Evolutionary conservation across 2,797 vertebrate genomes (phyloP).

Genomic region (Florisuga fusca): DNA sequence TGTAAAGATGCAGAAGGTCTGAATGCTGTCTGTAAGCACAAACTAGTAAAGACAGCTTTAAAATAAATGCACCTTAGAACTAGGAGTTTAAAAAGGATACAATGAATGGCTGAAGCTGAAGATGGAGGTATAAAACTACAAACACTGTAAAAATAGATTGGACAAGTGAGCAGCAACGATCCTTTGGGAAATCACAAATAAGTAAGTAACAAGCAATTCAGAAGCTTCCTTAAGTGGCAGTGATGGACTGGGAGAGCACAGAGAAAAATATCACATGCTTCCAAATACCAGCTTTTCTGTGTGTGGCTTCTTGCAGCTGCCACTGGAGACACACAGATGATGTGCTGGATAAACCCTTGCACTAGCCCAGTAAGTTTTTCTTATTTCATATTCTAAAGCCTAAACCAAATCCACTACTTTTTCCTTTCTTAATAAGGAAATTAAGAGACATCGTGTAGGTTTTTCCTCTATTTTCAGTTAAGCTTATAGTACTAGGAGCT

Average conservation of each 20-base stretch:
- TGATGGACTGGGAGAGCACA: neutral
- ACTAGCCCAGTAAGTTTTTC: neutral
- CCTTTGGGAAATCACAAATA: neutral
- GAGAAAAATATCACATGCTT: neutral
- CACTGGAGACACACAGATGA: neutral
- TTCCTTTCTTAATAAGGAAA: neutral
- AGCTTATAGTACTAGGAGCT: neutral
- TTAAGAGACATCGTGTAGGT: neutral
- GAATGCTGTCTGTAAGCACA: neutral
- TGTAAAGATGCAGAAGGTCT: neutral
- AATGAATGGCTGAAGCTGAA: neutral
- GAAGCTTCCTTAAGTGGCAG: neutral
- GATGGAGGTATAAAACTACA: neutral
- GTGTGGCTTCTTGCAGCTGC: neutral
- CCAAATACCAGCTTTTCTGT: neutral
- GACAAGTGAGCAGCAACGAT: neutral
- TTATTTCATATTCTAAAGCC: neutral
- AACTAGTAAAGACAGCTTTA: neutral
- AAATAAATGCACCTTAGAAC: neutral
- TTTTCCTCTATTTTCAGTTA: neutral
- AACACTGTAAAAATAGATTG: accelerated
- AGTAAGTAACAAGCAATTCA: neutral
- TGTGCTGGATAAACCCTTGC: neutral
- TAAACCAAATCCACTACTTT: neutral
- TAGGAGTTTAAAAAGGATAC: neutral